Percentiles rank a stretch among this genome's conserved stretches.
phyloP scores from a whole-genome alignment of 2,797 vertebrate genomes.

The Rhabdophis nuchalis region DNA sequence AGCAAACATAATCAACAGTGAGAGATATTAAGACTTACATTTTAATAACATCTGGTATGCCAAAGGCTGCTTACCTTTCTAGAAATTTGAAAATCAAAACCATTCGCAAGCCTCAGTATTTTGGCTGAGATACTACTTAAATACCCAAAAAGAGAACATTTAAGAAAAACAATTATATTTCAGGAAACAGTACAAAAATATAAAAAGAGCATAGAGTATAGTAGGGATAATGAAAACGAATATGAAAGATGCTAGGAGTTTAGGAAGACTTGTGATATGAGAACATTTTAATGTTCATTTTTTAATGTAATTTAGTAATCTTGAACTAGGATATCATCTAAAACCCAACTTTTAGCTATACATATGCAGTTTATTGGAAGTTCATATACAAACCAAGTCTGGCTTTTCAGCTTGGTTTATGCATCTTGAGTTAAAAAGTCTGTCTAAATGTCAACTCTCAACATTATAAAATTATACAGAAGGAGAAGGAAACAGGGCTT shows the following conservation, averaged over 20 bases:
- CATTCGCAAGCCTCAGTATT: not conserved
- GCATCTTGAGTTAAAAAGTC: constrained; percentile 53
- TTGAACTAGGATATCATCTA: not conserved
- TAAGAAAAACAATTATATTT: not conserved
- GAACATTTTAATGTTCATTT: not conserved
- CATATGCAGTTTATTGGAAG: constrained; percentile 18
- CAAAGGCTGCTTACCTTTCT: not conserved
- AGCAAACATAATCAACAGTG: not conserved
- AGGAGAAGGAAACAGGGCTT: constrained; percentile 63
- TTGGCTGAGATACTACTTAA: not conserved
- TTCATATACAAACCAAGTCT: constrained; percentile 8
- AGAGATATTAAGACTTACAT: not conserved
- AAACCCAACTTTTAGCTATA: constrained; percentile 19
- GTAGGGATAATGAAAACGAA: not conserved
- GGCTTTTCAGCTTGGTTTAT: constrained; percentile 41
- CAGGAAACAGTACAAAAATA: not conserved
- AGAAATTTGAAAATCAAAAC: not conserved
- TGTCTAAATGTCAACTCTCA: constrained; percentile 62
- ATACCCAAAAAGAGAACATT: not conserved
- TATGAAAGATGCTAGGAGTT: not conserved
- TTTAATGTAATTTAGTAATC: not conserved
- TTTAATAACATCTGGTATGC: not conserved
- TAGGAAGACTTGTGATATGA: not conserved
- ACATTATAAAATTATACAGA: constrained; percentile 67
- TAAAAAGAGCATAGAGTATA: not conserved